phyloP scores from a whole-genome alignment of 2,113 vertebrate species.

The Neomonachus schauinslandi region DNA sequence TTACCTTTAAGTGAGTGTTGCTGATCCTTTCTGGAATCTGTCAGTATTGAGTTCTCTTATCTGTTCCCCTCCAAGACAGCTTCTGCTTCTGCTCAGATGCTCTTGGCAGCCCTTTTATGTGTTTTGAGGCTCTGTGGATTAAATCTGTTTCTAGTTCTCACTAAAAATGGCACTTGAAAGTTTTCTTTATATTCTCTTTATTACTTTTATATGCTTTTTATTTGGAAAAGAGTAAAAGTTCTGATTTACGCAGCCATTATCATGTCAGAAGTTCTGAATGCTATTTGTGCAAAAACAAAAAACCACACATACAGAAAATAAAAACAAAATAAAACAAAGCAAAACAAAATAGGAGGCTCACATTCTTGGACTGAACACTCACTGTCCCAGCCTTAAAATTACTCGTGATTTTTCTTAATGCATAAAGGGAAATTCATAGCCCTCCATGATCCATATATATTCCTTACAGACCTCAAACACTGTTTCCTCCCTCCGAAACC shows the following conservation, averaged over 20 bases:
- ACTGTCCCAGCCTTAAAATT: neutral
- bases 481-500: neutral
- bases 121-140: constrained; percentile 7
- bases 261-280: neutral
- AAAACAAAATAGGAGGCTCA: neutral
- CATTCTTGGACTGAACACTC: neutral
- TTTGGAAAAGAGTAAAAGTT: neutral
- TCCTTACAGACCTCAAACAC: neutral
- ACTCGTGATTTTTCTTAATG: neutral
- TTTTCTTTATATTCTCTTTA: constrained; percentile 43
- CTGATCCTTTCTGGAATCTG: neutral
- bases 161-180: constrained; percentile 44
- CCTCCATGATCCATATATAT: too few species aligned
- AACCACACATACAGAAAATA: neutral
- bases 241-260: constrained; percentile 10
- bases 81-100: neutral
- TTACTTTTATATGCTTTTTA: constrained; percentile 21
- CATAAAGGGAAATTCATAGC: neutral
- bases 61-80: neutral
- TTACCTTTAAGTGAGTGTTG: neutral
- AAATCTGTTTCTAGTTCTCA: constrained; percentile 22
- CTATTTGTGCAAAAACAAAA: neutral
- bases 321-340: neutral
- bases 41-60: neutral
- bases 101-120: constrained; percentile 9